Evolutionary conservation across 2,113 vertebrate species (phyloP).

Genomic region (Mastomys natalensis): DNA sequence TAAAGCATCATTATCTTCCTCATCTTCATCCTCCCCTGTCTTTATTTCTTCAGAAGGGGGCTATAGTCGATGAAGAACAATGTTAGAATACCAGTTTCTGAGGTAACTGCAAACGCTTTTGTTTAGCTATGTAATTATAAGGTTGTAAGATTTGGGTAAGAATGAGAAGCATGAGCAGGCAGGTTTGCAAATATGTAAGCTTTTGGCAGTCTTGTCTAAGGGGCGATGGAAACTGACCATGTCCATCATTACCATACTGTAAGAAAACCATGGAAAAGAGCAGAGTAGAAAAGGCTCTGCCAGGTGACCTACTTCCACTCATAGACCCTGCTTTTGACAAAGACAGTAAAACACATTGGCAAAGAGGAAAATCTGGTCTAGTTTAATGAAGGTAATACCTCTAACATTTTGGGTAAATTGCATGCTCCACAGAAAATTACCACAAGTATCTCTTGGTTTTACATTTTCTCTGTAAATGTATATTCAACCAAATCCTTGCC

Average conservation of each 20-base stretch:
- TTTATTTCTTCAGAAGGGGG: constrained; percentile 99
- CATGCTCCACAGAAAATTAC: not conserved
- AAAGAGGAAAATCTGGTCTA: not conserved
- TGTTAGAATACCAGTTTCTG: constrained; percentile 40
- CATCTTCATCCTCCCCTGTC: constrained; percentile 97
- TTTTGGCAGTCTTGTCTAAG: not conserved
- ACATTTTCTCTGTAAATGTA: not conserved
- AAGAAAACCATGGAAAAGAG: not conserved
- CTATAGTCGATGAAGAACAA: constrained; percentile 85
- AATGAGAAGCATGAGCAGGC: not conserved
- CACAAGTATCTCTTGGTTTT: not conserved
- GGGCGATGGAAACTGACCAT: not conserved
- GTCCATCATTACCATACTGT: not conserved
- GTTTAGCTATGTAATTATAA: not conserved
- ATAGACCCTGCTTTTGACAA: not conserved
- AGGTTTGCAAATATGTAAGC: not conserved
- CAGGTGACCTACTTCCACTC: not conserved
- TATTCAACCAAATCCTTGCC: not conserved
- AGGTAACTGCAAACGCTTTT: not conserved
- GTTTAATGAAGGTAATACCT: not conserved
- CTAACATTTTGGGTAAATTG: not conserved
- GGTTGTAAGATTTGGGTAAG: not conserved
- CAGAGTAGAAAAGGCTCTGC: not conserved
- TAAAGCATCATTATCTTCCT: constrained; percentile 98
- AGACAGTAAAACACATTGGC: not conserved